phyloP scores from a whole-genome alignment of 2,888 invertebrate species.

The Caenorhabditis sp. region DNA sequence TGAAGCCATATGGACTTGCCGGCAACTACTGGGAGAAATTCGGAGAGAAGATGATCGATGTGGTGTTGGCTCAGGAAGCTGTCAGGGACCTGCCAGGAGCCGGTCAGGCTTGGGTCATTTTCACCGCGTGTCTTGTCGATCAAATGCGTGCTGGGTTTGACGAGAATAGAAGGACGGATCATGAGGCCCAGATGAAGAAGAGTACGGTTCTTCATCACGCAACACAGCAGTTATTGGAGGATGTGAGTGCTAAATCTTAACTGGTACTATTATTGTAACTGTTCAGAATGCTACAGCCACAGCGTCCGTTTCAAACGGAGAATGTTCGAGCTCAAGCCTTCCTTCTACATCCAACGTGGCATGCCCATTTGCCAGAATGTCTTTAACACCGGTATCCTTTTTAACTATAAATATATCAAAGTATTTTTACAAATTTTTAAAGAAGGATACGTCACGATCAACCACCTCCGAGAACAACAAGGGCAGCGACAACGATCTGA shows the following conservation, averaged over 20 bases:
- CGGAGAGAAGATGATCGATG: constrained; percentile 77
- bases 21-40: constrained; percentile 77
- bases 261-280: not conserved
- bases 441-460: no score
- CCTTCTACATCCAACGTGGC: constrained; percentile 22
- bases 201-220: constrained; percentile 71
- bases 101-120: constrained; percentile 78
- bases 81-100: constrained; percentile 78
- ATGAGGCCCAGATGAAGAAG: constrained; percentile 59
- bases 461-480: constrained; percentile 9
- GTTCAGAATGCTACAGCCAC: constrained; percentile 21
- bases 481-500: constrained; percentile 22
- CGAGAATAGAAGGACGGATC: constrained; percentile 60
- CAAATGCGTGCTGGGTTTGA: constrained; percentile 77
- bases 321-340: constrained; percentile 23
- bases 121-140: constrained; percentile 78
- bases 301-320: constrained; percentile 7
- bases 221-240: constrained; percentile 56
- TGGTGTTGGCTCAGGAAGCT: constrained; percentile 76
- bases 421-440: no score
- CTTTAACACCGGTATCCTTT: constrained; percentile 8
- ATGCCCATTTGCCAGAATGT: constrained; percentile 39
- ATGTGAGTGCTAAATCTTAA: not conserved
- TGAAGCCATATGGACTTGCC: constrained; percentile 76
- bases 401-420: no score